Percentiles rank a stretch among this genome's conserved stretches.
Evolutionary conservation across 2,888 invertebrate species (phyloP).

Genomic region (Leptogaster cylindrica): DNA sequence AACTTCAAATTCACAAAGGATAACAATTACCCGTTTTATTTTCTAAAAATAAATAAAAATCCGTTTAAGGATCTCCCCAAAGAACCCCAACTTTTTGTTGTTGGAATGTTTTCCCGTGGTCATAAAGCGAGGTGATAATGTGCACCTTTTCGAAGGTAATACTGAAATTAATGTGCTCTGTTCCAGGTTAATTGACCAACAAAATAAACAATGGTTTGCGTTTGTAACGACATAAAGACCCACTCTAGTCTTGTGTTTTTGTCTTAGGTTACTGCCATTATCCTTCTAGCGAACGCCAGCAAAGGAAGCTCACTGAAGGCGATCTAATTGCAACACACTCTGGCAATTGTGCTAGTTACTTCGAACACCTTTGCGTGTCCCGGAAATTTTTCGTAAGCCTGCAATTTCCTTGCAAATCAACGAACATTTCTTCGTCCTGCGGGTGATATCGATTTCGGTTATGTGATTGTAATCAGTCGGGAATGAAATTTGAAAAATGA

Average conservation of each 20-base stretch:
- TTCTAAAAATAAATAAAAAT: too few species aligned
- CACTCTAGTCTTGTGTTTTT: conserved; percentile 2
- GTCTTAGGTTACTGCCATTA: conserved; percentile 19
- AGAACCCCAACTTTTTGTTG: too few species aligned
- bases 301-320: background rate
- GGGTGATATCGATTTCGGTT: conserved; percentile 21
- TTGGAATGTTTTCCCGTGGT: too few species aligned
- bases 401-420: conserved; percentile 32
- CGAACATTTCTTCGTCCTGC: conserved; percentile 16
- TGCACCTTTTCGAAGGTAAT: conserved; percentile 19
- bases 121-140: conserved; percentile 33
- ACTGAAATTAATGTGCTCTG: conserved; percentile 7
- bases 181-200: conserved; percentile 8
- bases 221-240: conserved; percentile 23
- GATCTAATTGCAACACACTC: conserved; percentile 28
- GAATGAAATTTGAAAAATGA: background rate
- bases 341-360: conserved; percentile 8
- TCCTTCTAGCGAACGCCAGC: background rate
- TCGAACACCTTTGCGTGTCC: conserved; percentile 12
- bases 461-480: conserved; percentile 25
- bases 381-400: conserved; percentile 29
- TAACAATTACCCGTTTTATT: too few species aligned
- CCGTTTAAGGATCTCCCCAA: too few species aligned
- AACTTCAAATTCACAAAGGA: too few species aligned
- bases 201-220: conserved; percentile 5